Evolutionary conservation across 2,888 invertebrate species (phyloP).

Genomic region (Leptodirus hochenwartii): DNA sequence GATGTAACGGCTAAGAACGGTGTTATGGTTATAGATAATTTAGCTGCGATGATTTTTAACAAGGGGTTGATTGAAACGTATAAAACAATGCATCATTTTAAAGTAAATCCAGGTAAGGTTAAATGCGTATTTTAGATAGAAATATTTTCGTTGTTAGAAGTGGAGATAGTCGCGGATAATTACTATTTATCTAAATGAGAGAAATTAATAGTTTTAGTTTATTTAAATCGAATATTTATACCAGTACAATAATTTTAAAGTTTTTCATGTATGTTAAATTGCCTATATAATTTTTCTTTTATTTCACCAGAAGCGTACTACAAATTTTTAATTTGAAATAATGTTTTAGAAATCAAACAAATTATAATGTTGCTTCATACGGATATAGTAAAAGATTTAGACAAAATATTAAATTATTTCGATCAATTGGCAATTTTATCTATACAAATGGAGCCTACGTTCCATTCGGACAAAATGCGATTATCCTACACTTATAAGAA

Average conservation of each 20-base stretch:
- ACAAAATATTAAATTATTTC: conserved; percentile 5
- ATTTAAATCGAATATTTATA: too few species aligned
- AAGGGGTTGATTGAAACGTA: conserved; percentile 7
- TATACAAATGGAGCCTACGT: conserved; percentile 7
- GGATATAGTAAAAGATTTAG: conserved; percentile 8
- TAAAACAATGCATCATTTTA: conserved; percentile 4
- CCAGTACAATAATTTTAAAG: too few species aligned
- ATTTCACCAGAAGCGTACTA: too few species aligned
- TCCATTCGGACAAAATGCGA: not conserved
- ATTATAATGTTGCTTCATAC: conserved; percentile 8
- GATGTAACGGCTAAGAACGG: too few species aligned
- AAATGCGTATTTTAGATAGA: too few species aligned
- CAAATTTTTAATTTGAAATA: conserved; percentile 1
- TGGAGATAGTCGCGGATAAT: too few species aligned
- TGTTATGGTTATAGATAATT: conserved; percentile 9
- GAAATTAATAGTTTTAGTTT: too few species aligned
- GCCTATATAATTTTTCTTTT: too few species aligned
- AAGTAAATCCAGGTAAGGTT: conserved; percentile 3
- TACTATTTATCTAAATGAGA: too few species aligned
- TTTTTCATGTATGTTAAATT: too few species aligned
- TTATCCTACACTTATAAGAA: conserved; percentile 8
- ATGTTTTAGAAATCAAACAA: conserved; percentile 8
- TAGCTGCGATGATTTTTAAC: conserved; percentile 8
- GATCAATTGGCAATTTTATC: conserved; percentile 6
- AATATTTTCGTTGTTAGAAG: too few species aligned